Evolutionary conservation across 2,888 invertebrate genomes (phyloP).

Genomic region (Chloroclysta siterata): DNA sequence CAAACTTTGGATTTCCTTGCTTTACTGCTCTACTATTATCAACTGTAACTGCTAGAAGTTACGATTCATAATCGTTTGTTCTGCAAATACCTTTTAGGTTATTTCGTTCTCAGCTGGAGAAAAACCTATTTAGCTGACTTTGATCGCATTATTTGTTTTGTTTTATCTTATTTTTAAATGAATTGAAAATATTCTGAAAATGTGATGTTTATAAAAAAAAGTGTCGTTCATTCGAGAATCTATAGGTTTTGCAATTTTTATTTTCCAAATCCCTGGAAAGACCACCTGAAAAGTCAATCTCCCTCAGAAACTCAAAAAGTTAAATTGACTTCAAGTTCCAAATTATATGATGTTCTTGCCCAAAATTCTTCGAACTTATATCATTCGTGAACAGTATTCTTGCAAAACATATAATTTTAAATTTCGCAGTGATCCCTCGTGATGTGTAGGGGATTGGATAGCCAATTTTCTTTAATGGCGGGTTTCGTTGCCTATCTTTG

Average conservation of each 20-base stretch:
- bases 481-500: conserved; percentile 80
- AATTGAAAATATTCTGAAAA: conserved; percentile 32
- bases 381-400: conserved; percentile 14
- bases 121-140: conserved; percentile 82
- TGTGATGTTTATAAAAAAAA: no score
- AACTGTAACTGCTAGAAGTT: conserved; percentile 44
- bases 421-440: conserved; percentile 56
- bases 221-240: no score
- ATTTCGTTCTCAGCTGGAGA: conserved; percentile 59
- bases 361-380: conserved; percentile 20
- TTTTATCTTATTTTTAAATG: conserved; percentile 61
- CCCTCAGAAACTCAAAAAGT: not conserved
- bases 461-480: conserved; percentile 82
- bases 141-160: conserved; percentile 82
- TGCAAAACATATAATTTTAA: conserved; percentile 54
- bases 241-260: no score
- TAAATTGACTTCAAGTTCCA: not conserved
- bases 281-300: not conserved
- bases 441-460: conserved; percentile 62
- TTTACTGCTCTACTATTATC: conserved; percentile 45
- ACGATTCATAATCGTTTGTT: conserved; percentile 47
- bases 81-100: conserved; percentile 40
- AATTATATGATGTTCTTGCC: conserved; percentile 1
- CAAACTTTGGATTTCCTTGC: conserved; percentile 81
- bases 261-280: no score